phyloP scores from a whole-genome alignment of 2,888 invertebrate genomes.

The Leptinotarsa tumamoca region DNA sequence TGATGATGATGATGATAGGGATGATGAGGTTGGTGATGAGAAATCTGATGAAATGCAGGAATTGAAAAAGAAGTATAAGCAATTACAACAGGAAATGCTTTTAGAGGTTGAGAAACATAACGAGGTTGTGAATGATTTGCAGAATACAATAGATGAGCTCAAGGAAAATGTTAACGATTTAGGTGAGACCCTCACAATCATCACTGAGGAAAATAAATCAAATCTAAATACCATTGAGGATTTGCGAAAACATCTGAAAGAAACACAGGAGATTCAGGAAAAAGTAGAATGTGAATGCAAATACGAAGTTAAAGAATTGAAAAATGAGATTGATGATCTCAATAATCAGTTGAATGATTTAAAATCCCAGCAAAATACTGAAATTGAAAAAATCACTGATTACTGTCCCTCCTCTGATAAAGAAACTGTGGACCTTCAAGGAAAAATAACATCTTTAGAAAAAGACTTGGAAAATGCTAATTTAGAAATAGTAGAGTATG shows the following conservation, averaged over 20 bases:
- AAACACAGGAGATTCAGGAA: neutral
- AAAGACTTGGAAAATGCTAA: constrained; percentile 29
- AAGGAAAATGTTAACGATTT: constrained; percentile 19
- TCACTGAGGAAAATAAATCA: constrained; percentile 30
- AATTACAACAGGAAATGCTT: constrained; percentile 22
- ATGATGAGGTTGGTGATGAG: neutral
- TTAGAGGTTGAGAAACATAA: neutral
- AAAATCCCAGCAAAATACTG: neutral
- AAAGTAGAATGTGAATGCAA: constrained; percentile 10
- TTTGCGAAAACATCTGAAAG: constrained; percentile 12
- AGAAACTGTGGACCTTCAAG: constrained; percentile 23
- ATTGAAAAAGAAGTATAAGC: neutral
- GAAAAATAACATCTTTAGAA: constrained; percentile 32
- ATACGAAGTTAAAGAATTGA: neutral
- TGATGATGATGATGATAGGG: neutral
- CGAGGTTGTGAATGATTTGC: constrained; percentile 20
- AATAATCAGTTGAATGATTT: neutral
- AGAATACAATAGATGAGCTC: constrained; percentile 20
- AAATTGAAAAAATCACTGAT: neutral
- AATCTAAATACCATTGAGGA: constrained; percentile 26
- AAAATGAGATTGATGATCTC: constrained; percentile 20
- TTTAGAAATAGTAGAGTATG: constrained; percentile 41
- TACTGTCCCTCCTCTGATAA: neutral
- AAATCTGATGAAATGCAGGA: neutral
- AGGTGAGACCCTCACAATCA: constrained; percentile 21